phyloP scores from a whole-genome alignment of 2,888 invertebrate genomes.

The Noctua janthina region DNA sequence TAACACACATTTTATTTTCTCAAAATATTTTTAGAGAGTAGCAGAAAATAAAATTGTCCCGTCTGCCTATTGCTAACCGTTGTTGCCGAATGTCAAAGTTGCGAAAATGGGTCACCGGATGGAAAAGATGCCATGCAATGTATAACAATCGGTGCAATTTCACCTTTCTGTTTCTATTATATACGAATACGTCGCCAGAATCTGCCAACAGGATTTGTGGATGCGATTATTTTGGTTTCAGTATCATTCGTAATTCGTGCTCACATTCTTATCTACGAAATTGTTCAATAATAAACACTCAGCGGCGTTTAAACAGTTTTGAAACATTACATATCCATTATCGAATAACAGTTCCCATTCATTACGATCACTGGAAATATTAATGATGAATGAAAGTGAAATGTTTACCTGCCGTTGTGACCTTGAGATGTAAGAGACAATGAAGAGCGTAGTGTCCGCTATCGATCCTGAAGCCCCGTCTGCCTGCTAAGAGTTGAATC shows the following conservation, averaged over 20 bases:
- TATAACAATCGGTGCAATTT: slow-evolving; percentile 82
- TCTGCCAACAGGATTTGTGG: slow-evolving; percentile 44
- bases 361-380: slow-evolving; percentile 47
- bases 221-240: slow-evolving; percentile 61
- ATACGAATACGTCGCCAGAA: slow-evolving; percentile 45
- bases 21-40: slow-evolving; percentile 71
- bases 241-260: slow-evolving; percentile 45
- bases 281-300: slow-evolving; percentile 40
- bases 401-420: slow-evolving; percentile 83
- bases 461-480: slow-evolving; percentile 77
- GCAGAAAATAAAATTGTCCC: slow-evolving; percentile 70
- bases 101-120: slow-evolving; percentile 86
- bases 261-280: slow-evolving; percentile 46
- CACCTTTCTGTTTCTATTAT: slow-evolving; percentile 59
- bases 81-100: slow-evolving; percentile 83
- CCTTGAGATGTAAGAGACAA: slow-evolving; percentile 78
- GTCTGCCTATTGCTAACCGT: slow-evolving; percentile 82
- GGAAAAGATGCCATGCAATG: slow-evolving; percentile 79
- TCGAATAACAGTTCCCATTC: slow-evolving; percentile 48
- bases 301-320: slow-evolving; percentile 35
- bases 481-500: slow-evolving; percentile 68
- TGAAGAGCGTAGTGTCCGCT: slow-evolving; percentile 71
- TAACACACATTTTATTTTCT: slow-evolving; percentile 63
- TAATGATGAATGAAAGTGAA: slow-evolving; percentile 74
- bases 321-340: slow-evolving; percentile 47